Percentiles rank a stretch among this genome's conserved stretches.
phyloP scores from a whole-genome alignment of 2,113 vertebrate genomes.

The Sander lucioperca region DNA sequence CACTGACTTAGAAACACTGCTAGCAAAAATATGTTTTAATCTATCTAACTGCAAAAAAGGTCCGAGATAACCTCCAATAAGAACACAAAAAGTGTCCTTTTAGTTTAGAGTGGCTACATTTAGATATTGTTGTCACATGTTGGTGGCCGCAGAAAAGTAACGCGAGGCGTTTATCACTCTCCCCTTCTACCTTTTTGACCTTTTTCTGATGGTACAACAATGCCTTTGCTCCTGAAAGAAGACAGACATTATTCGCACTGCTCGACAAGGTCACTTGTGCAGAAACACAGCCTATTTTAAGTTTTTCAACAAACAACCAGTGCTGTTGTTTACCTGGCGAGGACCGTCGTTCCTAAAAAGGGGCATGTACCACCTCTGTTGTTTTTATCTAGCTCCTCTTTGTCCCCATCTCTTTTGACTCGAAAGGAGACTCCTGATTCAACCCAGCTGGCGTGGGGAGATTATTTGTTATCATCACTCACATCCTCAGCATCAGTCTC shows the following conservation, averaged over 20 bases:
- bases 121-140: no score
- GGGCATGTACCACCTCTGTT: conserved; percentile 3
- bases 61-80: neutral
- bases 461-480: conserved; percentile 60
- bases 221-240: neutral
- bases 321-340: neutral
- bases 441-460: conserved; percentile 49
- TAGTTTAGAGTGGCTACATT: neutral
- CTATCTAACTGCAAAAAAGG: neutral
- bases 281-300: neutral
- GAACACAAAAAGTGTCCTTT: neutral
- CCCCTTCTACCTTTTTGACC: neutral
- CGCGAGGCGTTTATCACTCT: no score
- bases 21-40: neutral
- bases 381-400: conserved; percentile 24
- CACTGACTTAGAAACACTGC: neutral
- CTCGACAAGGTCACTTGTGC: conserved; percentile 7
- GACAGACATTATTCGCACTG: neutral
- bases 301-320: conserved; percentile 5
- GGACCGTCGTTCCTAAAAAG: conserved; percentile 17
- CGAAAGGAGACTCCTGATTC: conserved; percentile 50
- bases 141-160: no score
- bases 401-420: conserved; percentile 41
- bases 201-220: neutral
- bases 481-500: conserved; percentile 45